Conservation (phyloP, 2,888 invertebrate genomes). For the Abscondita cerata region DNA sequence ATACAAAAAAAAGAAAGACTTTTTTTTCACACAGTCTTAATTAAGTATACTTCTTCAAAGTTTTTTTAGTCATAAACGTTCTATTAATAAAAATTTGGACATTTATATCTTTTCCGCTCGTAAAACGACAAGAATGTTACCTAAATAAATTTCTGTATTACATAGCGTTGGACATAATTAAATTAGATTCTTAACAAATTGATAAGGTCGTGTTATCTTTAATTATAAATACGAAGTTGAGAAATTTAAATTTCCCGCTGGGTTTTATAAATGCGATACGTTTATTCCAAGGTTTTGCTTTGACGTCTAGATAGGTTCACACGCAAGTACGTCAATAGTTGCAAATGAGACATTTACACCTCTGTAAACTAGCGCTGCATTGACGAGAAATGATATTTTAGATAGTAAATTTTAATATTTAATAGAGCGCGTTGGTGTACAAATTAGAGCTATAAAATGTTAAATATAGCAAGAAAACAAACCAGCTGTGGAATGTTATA, state of each 20-base stretch:
- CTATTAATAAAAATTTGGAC: constrained; percentile 17
- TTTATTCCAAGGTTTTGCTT: neutral
- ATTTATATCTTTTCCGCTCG: constrained; percentile 17
- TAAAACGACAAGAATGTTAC: constrained; percentile 20
- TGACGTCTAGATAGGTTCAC: neutral
- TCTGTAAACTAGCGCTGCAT: constrained; percentile 1
- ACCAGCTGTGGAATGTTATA: constrained; percentile 31
- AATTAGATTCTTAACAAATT: constrained; percentile 9
- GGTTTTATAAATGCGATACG: constrained; percentile 1
- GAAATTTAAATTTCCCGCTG: constrained; percentile 8
- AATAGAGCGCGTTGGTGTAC: constrained; percentile 20
- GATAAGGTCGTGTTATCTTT: constrained; percentile 3
- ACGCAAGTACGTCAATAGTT: neutral
- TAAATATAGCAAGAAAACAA: constrained; percentile 18
- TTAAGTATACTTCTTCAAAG: constrained; percentile 1
- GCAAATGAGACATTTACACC: constrained; percentile 11
- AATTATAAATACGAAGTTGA: neutral
- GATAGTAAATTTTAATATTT: constrained; percentile 14
- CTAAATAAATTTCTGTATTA: neutral
- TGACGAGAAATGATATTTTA: constrained; percentile 1
- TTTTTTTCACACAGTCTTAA: constrained; percentile 9
- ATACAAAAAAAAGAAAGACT: neutral
- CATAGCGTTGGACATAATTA: neutral
- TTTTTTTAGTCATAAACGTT: neutral
- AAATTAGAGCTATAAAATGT: constrained; percentile 27